Evolutionary conservation across 2,888 invertebrate species (phyloP), one percentile per base, ranked within the genome.

Genomic region (Sipunculus nudus): DNA sequence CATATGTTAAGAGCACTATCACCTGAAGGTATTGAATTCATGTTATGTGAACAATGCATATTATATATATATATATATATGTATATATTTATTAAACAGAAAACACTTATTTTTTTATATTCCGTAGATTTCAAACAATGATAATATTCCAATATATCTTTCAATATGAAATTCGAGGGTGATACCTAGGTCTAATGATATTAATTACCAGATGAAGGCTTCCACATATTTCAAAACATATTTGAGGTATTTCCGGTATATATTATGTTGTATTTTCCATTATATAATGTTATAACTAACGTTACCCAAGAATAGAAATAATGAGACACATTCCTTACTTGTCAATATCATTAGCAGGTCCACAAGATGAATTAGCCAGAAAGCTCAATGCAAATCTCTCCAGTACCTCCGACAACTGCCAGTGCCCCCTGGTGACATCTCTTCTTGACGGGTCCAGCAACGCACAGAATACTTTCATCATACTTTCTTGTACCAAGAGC

Each of bases 321-420:
- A 43, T 13, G 21, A 13, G 13, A 21, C 1, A 43, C 21, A 19
- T 43, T 43, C 21, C 13, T 19, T 43, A 19, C 45, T n/a, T 19
- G n/a, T n/a, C n/a, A n/a, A 48, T 48, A 26, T 13, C 23, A 29
- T 43, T 21, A 25, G 43, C 3, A 19, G 4, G 13, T 43, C 2
- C 43, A 19, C 21, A 13, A 25, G 23, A 3, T 10, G 29, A 45
- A 6, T 41, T 52, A 8, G 69, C 72, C n/a, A 80, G 53, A 59
- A 75, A 65, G 47, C 68, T 68, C 61, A 74, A 78, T 4, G 78
- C 75, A 48, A 78, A 73, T 5, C 71, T 68, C 64, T 80, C 81
- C 61, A 79, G 47, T 8, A 69, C 59, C 25, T 57, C 35, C 3
- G 74, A 66, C 39, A 80, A 66, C 28, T 68, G 56, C 52, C 64